A percentile compares a stretch with the other conserved stretches of the same genome.
These are phyloP conservation scores for Charaxes varanes DNA, from an alignment of 1,140 invertebrate species.

Conservation along the genomic window DNA sequence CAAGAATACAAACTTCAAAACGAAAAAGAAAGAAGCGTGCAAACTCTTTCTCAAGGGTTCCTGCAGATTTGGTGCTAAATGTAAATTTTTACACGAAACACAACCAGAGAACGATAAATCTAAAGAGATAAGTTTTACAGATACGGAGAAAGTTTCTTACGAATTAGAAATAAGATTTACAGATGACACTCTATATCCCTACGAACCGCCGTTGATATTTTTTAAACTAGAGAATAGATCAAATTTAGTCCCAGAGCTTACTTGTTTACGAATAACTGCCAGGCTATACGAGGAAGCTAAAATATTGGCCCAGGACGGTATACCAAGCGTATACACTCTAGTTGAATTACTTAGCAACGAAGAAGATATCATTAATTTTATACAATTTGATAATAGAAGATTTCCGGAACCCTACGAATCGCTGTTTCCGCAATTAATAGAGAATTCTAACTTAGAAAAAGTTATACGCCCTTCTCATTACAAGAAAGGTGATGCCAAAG, in stretches of 20 bases:
- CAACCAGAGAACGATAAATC: slow-evolving; percentile 38
- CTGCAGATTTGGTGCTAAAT: slow-evolving; percentile 82
- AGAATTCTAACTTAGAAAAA: slow-evolving; percentile 37
- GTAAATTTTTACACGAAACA: slow-evolving; percentile 81
- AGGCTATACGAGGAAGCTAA: slow-evolving; percentile 79
- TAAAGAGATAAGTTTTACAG: slow-evolving; percentile 21
- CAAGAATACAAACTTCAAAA: slow-evolving; percentile 52
- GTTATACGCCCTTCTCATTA: slow-evolving; percentile 75
- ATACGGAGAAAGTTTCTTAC: slow-evolving; percentile 67
- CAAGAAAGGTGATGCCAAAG: slow-evolving; percentile 73
- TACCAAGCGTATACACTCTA: slow-evolving; percentile 80
- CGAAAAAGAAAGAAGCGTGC: slow-evolving; percentile 78
- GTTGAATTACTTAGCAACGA: slow-evolving; percentile 81
- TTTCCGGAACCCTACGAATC: slow-evolving; percentile 72
- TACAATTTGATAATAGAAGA: slow-evolving; percentile 73
- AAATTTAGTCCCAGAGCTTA: slow-evolving; percentile 75
- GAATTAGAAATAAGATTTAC: slow-evolving; percentile 84
- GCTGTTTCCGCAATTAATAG: slow-evolving; percentile 61
- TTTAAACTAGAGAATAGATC: slow-evolving; percentile 75
- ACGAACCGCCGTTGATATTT: slow-evolving; percentile 80
- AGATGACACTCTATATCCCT: slow-evolving; percentile 80
- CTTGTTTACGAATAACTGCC: slow-evolving; percentile 78
- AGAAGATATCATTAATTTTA: slow-evolving; percentile 77
- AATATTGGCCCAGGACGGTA: slow-evolving; percentile 77
- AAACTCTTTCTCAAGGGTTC: slow-evolving; percentile 79